phyloP scores from a whole-genome alignment of 2,797 vertebrate species.

The Mycteria americana region DNA sequence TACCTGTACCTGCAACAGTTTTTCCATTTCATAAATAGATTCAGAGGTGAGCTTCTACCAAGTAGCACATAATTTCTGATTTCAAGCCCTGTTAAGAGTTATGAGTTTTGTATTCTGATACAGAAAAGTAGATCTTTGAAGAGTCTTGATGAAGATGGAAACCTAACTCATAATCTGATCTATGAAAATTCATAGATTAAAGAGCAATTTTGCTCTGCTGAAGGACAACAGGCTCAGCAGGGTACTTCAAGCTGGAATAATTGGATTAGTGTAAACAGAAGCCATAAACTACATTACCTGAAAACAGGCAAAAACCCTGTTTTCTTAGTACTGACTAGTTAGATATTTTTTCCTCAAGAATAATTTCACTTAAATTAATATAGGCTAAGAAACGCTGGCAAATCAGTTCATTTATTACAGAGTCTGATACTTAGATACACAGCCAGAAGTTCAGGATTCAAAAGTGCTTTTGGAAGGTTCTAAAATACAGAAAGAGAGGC shows the following conservation, averaged over 20 bases:
- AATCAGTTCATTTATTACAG: neutral
- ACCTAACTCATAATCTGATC: neutral
- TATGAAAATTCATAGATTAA: constrained; percentile 1
- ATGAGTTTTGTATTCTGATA: neutral
- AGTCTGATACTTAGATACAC: neutral
- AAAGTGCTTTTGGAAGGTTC: neutral
- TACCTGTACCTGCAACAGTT: neutral
- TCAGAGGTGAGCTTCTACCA: neutral
- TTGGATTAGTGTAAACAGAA: constrained; percentile 41
- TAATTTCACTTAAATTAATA: neutral
- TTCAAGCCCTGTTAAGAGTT: neutral
- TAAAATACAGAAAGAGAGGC: neutral
- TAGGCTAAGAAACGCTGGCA: neutral
- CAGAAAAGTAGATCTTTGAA: neutral
- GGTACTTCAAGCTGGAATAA: neutral
- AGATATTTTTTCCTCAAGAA: neutral
- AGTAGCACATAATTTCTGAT: neutral
- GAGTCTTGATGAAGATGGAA: neutral
- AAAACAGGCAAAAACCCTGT: neutral
- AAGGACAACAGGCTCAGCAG: neutral
- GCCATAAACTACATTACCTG: neutral
- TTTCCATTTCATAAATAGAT: neutral
- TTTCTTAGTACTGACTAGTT: neutral
- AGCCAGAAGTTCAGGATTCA: neutral
- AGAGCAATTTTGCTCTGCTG: neutral